A percentile compares a stretch with the other conserved stretches of the same genome.
Conservation (phyloP, 2,113 vertebrate species). For the Neogale vison region DNA sequence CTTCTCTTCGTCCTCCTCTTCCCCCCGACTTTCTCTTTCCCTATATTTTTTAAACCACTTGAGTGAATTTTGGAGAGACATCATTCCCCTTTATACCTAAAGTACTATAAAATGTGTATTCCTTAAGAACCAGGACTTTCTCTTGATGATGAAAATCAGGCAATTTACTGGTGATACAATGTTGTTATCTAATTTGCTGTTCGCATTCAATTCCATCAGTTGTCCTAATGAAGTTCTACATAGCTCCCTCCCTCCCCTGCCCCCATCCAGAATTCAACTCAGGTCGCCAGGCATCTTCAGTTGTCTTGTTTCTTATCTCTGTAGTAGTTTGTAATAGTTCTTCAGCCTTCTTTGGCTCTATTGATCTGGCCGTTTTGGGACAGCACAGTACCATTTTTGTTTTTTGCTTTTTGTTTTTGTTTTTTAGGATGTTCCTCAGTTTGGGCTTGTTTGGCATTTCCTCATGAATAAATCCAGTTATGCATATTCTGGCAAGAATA, state of each 20-base stretch:
- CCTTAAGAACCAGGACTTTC: not conserved
- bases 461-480: not conserved
- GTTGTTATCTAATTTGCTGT: not conserved
- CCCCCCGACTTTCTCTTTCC: not conserved
- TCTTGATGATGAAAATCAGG: not conserved
- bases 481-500: too few species aligned
- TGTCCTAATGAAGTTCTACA: not conserved
- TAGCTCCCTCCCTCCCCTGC: rapidly evolving
- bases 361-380: not conserved
- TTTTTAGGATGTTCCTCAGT: not conserved
- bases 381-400: not conserved
- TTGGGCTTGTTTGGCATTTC: not conserved
- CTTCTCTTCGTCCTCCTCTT: not conserved
- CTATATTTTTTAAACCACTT: not conserved
- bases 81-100: not conserved
- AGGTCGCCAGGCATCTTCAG: too few species aligned
- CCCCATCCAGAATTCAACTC: not conserved
- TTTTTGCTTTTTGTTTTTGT: not conserved
- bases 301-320: too few species aligned
- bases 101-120: not conserved
- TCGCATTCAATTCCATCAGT: not conserved
- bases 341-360: not conserved
- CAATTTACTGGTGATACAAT: not conserved
- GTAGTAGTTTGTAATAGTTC: not conserved
- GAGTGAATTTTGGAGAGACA: not conserved